Conservation (phyloP, 2,888 invertebrate genomes). For the Leucoptera coffeella region DNA sequence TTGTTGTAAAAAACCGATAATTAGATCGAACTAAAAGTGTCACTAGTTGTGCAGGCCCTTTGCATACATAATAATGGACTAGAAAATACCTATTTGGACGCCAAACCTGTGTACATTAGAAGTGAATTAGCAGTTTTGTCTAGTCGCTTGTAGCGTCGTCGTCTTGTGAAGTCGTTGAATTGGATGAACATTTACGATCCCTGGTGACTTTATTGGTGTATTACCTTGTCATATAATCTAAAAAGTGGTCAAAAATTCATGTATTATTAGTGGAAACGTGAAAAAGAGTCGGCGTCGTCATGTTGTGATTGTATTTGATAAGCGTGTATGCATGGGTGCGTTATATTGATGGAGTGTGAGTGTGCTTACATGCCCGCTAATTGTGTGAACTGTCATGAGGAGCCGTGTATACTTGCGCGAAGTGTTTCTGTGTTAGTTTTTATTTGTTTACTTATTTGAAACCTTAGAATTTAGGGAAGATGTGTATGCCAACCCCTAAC, state of each 20-base stretch:
- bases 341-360: constrained; percentile 36
- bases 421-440: constrained; percentile 36
- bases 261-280: too few species aligned
- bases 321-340: constrained; percentile 19
- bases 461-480: constrained; percentile 15
- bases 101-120: too few species aligned
- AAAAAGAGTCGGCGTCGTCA: constrained; percentile 11
- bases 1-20: constrained; percentile 34
- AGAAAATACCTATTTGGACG: too few species aligned
- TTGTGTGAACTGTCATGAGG: constrained; percentile 49
- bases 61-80: too few species aligned
- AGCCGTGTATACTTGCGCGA: constrained; percentile 32
- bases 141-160: constrained; percentile 39
- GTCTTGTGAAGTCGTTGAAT: constrained; percentile 39
- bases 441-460: constrained; percentile 22
- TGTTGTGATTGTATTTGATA: constrained; percentile 27
- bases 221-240: too few species aligned
- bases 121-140: too few species aligned
- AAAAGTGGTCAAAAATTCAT: too few species aligned
- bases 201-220: too few species aligned
- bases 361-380: constrained; percentile 43
- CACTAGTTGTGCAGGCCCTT: too few species aligned
- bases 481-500: constrained; percentile 52
- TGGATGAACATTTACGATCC: too few species aligned
- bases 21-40: too few species aligned